Percentiles rank a stretch among this genome's conserved stretches.
Evolutionary conservation across 1,140 invertebrate genomes (phyloP).

Genomic region (Meloidogyne floridensis): DNA sequence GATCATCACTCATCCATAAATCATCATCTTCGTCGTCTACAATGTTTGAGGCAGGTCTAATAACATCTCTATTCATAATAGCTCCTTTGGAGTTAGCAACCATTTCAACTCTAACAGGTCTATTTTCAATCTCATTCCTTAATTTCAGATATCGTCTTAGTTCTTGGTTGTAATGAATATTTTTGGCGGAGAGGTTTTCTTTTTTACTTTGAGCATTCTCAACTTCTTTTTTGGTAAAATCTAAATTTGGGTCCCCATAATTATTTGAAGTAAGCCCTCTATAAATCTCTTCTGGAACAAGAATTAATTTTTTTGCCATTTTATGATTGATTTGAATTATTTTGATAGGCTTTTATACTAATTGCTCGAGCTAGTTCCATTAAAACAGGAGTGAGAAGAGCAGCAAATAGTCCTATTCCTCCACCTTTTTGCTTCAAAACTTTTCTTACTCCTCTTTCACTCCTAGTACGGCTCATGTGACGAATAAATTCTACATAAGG

Average conservation of each 20-base stretch:
- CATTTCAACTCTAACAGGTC: slow-evolving; percentile 20
- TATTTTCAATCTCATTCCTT: slow-evolving; percentile 9
- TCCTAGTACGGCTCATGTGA: neutral
- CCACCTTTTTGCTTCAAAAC: neutral
- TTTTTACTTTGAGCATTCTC: no score
- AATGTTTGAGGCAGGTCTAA: no score
- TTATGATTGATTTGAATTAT: neutral
- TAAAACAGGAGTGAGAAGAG: neutral
- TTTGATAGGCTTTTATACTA: neutral
- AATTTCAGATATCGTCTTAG: neutral
- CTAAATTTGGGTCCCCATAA: neutral
- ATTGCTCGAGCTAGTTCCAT: no score
- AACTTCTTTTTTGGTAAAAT: no score
- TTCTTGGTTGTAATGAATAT: slow-evolving; percentile 2
- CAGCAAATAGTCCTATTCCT: neutral
- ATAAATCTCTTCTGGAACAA: slow-evolving; percentile 36
- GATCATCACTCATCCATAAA: no score
- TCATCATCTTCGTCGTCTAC: no score
- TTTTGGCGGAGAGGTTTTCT: no score
- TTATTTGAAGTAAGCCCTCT: slow-evolving; percentile 6
- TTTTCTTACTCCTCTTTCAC: neutral
- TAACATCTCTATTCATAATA: no score
- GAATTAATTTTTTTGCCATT: slow-evolving; percentile 25
- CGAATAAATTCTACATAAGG: slow-evolving; percentile 22
- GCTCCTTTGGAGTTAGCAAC: neutral